These are phyloP conservation scores for Spodoptera littoralis DNA, from an alignment of 2,888 invertebrate genomes.

Conservation along the genomic window DNA sequence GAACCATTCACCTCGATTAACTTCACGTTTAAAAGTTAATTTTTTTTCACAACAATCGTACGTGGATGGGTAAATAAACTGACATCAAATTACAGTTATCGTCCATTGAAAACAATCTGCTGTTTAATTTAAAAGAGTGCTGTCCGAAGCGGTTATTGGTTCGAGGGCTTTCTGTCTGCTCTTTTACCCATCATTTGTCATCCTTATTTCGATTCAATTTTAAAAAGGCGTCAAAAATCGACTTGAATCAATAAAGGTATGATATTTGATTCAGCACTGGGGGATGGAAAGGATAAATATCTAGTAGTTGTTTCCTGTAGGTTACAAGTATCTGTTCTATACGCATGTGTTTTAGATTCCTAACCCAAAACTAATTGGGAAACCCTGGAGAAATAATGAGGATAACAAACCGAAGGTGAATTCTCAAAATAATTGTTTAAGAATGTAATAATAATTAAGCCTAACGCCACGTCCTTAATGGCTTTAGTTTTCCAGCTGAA, in stretches of 20 bases:
- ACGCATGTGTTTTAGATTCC: too few species aligned
- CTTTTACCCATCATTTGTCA: constrained; percentile 25
- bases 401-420: too few species aligned
- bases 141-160: constrained; percentile 59
- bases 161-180: constrained; percentile 57
- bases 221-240: neutral
- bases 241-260: neutral
- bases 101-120: constrained; percentile 58
- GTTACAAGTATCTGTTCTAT: too few species aligned
- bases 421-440: too few species aligned
- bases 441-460: too few species aligned
- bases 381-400: too few species aligned
- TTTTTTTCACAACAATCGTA: constrained; percentile 38
- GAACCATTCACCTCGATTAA: constrained; percentile 43
- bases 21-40: constrained; percentile 44
- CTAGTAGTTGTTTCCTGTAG: too few species aligned
- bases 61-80: constrained; percentile 28
- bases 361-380: too few species aligned
- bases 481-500: constrained; percentile 7
- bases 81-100: constrained; percentile 45
- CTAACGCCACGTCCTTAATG: too few species aligned
- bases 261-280: too few species aligned
- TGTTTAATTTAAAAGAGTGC: constrained; percentile 59
- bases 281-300: too few species aligned
- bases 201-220: neutral